Evolutionary conservation across 2,797 vertebrate species (phyloP).

Genomic region (Clarias platycephalus): DNA sequence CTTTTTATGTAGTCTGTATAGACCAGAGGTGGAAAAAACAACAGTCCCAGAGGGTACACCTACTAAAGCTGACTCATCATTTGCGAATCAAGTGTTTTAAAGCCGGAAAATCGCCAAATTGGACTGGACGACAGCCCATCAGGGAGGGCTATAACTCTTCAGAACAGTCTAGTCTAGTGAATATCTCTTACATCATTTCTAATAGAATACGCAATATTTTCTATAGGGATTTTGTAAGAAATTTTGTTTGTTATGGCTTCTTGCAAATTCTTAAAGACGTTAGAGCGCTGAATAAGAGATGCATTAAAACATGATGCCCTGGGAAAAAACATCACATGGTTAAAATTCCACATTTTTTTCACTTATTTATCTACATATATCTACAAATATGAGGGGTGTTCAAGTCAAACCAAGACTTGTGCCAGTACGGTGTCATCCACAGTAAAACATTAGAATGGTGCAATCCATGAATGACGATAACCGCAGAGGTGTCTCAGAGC

Average conservation of each 20-base stretch:
- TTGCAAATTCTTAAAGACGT: neutral
- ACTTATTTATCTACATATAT: no score
- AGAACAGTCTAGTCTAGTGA: neutral
- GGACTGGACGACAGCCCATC: neutral
- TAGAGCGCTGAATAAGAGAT: neutral
- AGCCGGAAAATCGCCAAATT: neutral
- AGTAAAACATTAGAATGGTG: no score
- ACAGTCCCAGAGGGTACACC: constrained; percentile 10
- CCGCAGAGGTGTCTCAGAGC: no score
- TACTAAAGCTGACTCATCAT: constrained; percentile 24
- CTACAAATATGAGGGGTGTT: neutral
- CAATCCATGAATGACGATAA: no score
- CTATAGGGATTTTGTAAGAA: neutral
- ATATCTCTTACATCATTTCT: neutral
- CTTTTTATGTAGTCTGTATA: constrained; percentile 27
- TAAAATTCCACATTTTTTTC: neutral
- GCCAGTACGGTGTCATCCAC: no score
- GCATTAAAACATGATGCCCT: neutral
- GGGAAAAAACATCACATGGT: neutral
- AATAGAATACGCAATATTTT: neutral
- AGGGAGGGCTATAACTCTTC: neutral
- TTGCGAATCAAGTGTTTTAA: neutral
- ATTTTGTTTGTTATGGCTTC: neutral
- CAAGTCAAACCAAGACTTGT: no score
- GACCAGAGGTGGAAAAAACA: neutral